These are phyloP conservation scores for Apodemia hepburni DNA, from an alignment of 2,888 invertebrate genomes.

Conservation along the genomic window DNA sequence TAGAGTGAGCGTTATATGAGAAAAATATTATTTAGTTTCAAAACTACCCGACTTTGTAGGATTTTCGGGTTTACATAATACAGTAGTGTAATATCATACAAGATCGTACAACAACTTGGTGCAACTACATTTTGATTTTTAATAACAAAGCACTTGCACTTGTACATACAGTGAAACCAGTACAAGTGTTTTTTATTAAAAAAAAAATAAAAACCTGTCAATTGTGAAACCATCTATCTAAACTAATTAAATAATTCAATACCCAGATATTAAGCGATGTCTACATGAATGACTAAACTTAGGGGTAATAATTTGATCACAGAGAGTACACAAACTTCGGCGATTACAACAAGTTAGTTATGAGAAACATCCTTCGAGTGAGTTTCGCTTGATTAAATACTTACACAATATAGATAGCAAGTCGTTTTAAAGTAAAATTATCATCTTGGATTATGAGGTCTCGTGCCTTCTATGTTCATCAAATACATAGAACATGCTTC, in stretches of 20 bases:
- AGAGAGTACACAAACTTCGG: not conserved
- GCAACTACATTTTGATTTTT: no score
- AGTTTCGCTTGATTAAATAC: conserved; percentile 8
- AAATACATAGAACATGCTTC: no score
- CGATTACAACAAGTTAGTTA: conserved; percentile 14
- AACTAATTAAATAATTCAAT: not conserved
- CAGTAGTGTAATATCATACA: no score
- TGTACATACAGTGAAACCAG: no score
- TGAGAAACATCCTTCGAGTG: not conserved
- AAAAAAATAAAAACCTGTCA: no score
- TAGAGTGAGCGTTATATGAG: not conserved
- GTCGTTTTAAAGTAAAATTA: not conserved
- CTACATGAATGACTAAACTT: not conserved
- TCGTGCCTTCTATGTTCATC: not conserved
- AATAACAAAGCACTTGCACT: no score
- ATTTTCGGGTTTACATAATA: not conserved
- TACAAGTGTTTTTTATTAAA: no score
- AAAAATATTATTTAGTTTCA: not conserved
- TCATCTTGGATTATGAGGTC: not conserved
- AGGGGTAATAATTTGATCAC: not conserved
- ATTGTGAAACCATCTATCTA: no score
- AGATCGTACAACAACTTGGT: no score
- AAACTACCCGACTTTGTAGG: not conserved
- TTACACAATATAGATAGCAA: not conserved
- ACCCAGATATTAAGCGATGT: not conserved